Evolutionary conservation across 2,113 vertebrate species (phyloP).

Genomic region (Formicarius rufipectus): DNA sequence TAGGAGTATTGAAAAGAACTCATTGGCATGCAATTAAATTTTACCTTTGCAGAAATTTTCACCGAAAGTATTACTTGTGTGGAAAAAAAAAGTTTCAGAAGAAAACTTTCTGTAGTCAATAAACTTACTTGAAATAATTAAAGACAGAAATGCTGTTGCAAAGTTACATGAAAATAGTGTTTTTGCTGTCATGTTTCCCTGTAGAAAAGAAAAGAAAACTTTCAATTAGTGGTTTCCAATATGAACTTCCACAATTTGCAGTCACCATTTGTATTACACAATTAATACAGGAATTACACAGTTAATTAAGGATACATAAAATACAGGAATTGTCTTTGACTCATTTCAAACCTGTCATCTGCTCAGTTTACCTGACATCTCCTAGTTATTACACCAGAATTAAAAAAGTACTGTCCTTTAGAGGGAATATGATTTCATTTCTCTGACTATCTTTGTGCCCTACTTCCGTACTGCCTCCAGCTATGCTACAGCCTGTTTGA

Average conservation of each 20-base stretch:
- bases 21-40: neutral
- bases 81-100: neutral
- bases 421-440: neutral
- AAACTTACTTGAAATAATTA: constrained; percentile 51
- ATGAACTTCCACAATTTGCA: neutral
- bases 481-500: neutral
- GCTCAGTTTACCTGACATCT: neutral
- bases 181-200: constrained; percentile 27
- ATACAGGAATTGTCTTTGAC: neutral
- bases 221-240: neutral
- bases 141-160: constrained; percentile 9
- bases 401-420: neutral
- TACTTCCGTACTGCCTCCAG: neutral
- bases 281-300: neutral
- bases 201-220: neutral
- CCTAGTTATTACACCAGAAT: neutral
- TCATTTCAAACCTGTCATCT: neutral
- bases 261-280: neutral
- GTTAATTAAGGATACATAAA: neutral
- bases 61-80: neutral
- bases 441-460: neutral
- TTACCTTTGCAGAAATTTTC: neutral
- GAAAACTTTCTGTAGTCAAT: neutral
- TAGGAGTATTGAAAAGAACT: neutral
- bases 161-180: neutral